Evolutionary conservation across 2,797 vertebrate species (phyloP), one percentile per base, ranked within the genome.

Genomic region (Nyctalus aviator): DNA sequence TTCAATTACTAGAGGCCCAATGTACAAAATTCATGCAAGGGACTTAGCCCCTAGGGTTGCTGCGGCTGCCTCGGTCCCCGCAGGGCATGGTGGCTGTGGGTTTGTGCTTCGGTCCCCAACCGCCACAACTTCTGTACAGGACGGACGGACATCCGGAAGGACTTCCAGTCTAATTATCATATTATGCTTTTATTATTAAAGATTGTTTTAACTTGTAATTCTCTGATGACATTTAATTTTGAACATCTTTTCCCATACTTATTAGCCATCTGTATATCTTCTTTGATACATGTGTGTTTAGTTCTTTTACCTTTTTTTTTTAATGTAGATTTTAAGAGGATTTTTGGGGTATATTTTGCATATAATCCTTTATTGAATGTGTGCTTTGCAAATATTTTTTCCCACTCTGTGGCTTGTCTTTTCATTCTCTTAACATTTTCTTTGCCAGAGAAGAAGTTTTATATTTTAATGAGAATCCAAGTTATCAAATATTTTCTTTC

Each of bases 171-270:
- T 27, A 59, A 59, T 59, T 1, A 59, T 12, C 57, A 25, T 27
- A 59, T 59, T 27, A 59, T 5, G 11, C 57, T 59, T 27, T 59
- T 30, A 59, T 59, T 59, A 59, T 12, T 13, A 27, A 13, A 27
- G 57, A 59, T 69, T 78, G n/a, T 37, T 78, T 77, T 78, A 69
- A 77, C 68, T 91, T 87, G 46, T 8, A 66, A 57, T 93, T 88
- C 48, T n/a, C 37, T 83, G 30, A 83, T 68, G 48, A 48, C 3
- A 12, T 78, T 71, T 86, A 86, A 37, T 71, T 35, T 71, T 59
- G 53, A 78, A 14, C 41, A 78, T 78, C 64, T 85, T 92, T 71
- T 50, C 25, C 46, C 77, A 46, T 76, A 64, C 32, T 78, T 69
- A 48, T 71, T 78, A 78, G 64, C 41, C n/a, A 50, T 41, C n/a